Base-by-base conservation (phyloP, 2,888 invertebrate genomes). In the Apoderus coryli region DNA sequence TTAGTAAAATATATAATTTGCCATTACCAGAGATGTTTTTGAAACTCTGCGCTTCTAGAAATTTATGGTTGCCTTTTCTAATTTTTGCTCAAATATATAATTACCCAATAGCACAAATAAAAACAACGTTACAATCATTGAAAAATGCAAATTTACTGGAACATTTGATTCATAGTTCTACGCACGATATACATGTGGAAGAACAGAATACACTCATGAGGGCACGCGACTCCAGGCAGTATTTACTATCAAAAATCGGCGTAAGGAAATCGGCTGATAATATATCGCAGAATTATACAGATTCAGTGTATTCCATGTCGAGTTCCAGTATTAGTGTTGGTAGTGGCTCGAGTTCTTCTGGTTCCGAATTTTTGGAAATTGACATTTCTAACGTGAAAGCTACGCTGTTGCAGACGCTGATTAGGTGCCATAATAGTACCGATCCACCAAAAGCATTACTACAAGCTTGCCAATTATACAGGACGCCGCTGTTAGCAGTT, bases 1-100 rank as follows among this genome's bases (percentile, higher is more conserved):
- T 75, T 52, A 67, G 73, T 1, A 54, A 57, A 38, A 47, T 65
- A 22, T 72, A 73, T 41, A 64, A 65, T 38, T 49, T 70, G 16
- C 57, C 64, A 3, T 50, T 72, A 22, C 76, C 77, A 1, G 65
- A 67, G 39, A 46, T 54, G 38, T 67, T 76, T 42, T 50, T 79
- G 14, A 64, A 59, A 33, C 57, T 67, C 43, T 73, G 74, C 37
- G 70, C 76, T 0, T 54, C 53, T 10, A 52, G 58, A 1, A 67
- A 77, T 50, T 62, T 69, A 29, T 82, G 81, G 79, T 69, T 80
- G 47, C 69, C 71, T 28, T 72, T 81, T 45, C 50, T 79, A 9
- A 54, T 79, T 12, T 67, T 74, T 22, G 66, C 72, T 2, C 76
- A 82, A 43, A 67, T 76, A 14, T 76, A 75, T 43, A 65, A 72